Evolutionary conservation across 2,113 vertebrate genomes (phyloP).

Genomic region (Nycticebus coucang): DNA sequence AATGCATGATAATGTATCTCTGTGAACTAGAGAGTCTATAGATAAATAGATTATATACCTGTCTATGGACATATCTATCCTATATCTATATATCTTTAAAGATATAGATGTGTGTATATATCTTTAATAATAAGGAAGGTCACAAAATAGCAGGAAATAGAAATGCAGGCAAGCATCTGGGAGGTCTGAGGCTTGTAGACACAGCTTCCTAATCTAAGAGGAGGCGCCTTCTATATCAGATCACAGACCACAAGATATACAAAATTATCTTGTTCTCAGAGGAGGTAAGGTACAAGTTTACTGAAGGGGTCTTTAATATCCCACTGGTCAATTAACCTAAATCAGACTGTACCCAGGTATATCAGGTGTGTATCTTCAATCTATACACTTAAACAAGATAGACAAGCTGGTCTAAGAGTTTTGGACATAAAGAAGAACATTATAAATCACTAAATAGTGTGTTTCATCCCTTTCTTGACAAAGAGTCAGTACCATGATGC

Average conservation of each 20-base stretch:
- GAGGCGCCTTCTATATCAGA: background rate
- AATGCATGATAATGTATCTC: background rate
- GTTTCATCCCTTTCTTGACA: background rate
- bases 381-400: background rate
- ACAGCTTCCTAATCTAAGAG: background rate
- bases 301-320: background rate
- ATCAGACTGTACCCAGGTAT: background rate
- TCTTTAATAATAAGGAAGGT: background rate
- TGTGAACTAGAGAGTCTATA: background rate
- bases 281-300: background rate
- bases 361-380: background rate
- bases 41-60: background rate
- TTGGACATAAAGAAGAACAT: background rate
- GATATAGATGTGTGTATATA: background rate
- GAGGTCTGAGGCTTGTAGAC: background rate
- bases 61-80: background rate
- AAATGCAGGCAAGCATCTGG: background rate
- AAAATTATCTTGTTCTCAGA: background rate
- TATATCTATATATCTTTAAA: background rate
- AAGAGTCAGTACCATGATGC: background rate
- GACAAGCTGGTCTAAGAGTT: background rate
- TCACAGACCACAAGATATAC: background rate
- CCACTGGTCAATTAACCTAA: background rate
- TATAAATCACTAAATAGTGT: background rate
- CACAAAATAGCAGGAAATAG: too few relatives aligned